Evolutionary conservation across 2,113 vertebrate genomes (phyloP), one percentile per base, ranked within the genome.

Genomic region (Catharus minimus): DNA sequence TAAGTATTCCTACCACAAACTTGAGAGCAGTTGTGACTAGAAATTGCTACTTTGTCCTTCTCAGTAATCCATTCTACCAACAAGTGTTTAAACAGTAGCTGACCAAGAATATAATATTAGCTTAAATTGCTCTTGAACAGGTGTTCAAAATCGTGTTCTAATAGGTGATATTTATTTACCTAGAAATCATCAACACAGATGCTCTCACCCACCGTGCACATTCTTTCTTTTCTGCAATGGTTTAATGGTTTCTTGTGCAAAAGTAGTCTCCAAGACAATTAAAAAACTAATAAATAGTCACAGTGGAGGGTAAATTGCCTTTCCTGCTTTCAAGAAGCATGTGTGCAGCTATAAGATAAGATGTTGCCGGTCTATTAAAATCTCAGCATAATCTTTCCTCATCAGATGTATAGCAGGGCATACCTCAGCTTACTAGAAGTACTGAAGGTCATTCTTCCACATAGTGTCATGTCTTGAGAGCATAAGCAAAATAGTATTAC

Each of bases 201-300:
- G 79, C 39, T 92, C 27, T 94, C 38, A 50, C 58, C 24, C 72
- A 91, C 91, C 8, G 41, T 21, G 50, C 4, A 52, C 36, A 66
- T 93, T 64, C 55, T 94, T 92, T 94, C 41, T 87, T 95, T 91
- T 96, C 60, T 89, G 64, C 57, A 86, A 82, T 86, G 82, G 94
- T 95, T 97, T 96, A 97, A 95, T 89, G 66, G 16, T 90, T 97
- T 84, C 77, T 95, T 87, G 10, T 91, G 88, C 55, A 82, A 81
- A 95, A 94, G 65, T 62, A 95, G 72, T 79, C 68, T 79, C 68
- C 80, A 91, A 95, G 68, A 69, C 95, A 97, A 97, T 97, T 97
- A 96, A 96, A 95, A 97, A 92, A 38, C 88, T 96, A 95, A 97
- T 92, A 96, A 95, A 95, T 93, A 95, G 91, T 92, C 91, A 85